phyloP scores from a whole-genome alignment of 2,797 vertebrate genomes.

The Pipistrellus nathusii region DNA sequence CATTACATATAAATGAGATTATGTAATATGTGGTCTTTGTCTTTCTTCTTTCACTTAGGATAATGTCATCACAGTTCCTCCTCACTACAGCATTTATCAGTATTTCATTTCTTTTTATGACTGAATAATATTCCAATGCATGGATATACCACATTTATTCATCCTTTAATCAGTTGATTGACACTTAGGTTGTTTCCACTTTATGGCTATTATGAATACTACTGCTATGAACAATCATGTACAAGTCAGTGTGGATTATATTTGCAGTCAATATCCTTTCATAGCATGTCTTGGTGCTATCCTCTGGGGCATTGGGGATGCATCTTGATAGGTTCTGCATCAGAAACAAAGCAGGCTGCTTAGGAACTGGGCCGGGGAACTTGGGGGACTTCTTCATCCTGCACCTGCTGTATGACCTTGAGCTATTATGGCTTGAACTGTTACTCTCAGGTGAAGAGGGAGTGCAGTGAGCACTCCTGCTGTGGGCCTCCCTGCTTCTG shows the following conservation, averaged over 20 bases:
- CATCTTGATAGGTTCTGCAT: not conserved
- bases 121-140: not conserved
- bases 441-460: not conserved
- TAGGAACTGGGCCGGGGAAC: not conserved
- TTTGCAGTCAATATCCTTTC: not conserved
- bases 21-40: not conserved
- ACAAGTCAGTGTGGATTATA: not conserved
- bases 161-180: not conserved
- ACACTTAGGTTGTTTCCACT: not conserved
- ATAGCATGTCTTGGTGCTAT: not conserved
- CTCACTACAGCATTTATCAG: not conserved
- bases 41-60: not conserved
- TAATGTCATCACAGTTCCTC: not conserved
- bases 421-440: not conserved
- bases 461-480: accelerated
- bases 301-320: accelerated
- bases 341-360: not conserved
- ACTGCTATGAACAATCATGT: accelerated
- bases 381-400: not conserved
- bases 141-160: not conserved
- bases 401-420: not conserved
- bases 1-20: not conserved
- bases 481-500: not conserved
- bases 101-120: not conserved
- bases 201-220: not conserved